A percentile compares a stretch with the other conserved stretches of the same genome.
phyloP scores from a whole-genome alignment of 2,888 invertebrate genomes.

The Baronia brevicornis region DNA sequence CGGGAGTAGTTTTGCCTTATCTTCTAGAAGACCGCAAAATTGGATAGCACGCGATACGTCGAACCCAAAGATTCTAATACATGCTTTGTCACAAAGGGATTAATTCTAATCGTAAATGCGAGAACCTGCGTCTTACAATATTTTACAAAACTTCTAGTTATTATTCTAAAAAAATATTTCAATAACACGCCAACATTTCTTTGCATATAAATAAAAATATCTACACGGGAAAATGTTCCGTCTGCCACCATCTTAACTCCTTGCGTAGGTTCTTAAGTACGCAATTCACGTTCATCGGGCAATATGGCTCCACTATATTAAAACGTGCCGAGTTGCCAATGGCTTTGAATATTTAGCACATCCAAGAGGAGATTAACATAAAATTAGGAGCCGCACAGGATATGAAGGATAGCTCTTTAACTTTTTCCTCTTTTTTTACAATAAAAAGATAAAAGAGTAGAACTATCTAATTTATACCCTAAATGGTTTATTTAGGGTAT shows the following conservation, averaged over 20 bases:
- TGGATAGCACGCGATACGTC: too few relatives aligned
- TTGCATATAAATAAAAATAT: slow-evolving; percentile 1
- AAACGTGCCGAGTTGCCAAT: slow-evolving; percentile 14
- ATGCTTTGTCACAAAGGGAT: too few relatives aligned
- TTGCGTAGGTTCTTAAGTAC: slow-evolving; percentile 15
- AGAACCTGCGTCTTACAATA: too few relatives aligned
- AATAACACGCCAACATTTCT: not conserved
- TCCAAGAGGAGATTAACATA: slow-evolving; percentile 16
- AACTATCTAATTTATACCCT: too few relatives aligned
- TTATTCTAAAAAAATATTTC: not conserved
- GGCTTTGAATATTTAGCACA: slow-evolving; percentile 14
- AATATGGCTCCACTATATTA: slow-evolving; percentile 16
- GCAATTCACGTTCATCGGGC: slow-evolving; percentile 16
- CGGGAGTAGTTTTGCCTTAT: too few relatives aligned
- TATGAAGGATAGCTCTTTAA: not conserved
- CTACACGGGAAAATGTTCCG: slow-evolving; percentile 8
- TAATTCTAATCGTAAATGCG: too few relatives aligned
- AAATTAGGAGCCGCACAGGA: slow-evolving; percentile 9
- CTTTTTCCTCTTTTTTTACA: not conserved
- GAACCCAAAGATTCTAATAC: too few relatives aligned
- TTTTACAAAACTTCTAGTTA: too few relatives aligned
- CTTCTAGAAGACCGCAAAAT: too few relatives aligned
- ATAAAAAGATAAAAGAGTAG: too few relatives aligned
- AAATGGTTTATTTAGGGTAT: too few relatives aligned
- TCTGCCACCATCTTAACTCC: slow-evolving; percentile 16